These are phyloP conservation scores for Typhlichthys subterraneus DNA, from an alignment of 2,797 vertebrate species.

Conservation along the genomic window DNA sequence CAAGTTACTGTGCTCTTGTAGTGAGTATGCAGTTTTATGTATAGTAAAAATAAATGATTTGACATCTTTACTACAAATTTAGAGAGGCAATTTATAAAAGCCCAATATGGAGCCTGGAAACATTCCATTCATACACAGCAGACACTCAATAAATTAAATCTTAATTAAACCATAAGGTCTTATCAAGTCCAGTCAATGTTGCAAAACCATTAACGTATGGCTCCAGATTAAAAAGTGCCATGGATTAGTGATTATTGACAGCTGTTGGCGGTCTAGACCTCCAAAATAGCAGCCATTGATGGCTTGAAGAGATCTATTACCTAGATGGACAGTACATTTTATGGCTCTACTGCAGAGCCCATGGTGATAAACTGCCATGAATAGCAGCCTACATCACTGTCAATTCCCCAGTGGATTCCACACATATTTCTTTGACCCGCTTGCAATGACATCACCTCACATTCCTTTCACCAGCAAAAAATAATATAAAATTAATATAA, in stretches of 20 bases:
- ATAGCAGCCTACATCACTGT: conserved; percentile 20
- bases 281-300: conserved; percentile 45
- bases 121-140: neutral
- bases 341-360: conserved; percentile 30
- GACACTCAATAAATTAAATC: conserved; percentile 4
- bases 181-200: conserved; percentile 28
- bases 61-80: too few relatives aligned
- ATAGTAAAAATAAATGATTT: too few relatives aligned
- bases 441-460: conserved; percentile 4
- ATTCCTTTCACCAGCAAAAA: conserved; percentile 16
- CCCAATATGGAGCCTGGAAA: too few relatives aligned
- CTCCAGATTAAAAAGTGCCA: conserved; percentile 45
- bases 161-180: conserved; percentile 10
- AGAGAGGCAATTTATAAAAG: too few relatives aligned
- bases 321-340: conserved; percentile 2
- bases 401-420: neutral
- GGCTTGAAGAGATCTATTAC: conserved; percentile 13
- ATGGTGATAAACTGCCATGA: conserved; percentile 18
- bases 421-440: conserved; percentile 1
- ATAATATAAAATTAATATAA: conserved; percentile 19
- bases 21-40: too few relatives aligned
- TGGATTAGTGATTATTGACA: conserved; percentile 42
- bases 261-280: conserved; percentile 16
- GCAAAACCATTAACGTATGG: conserved; percentile 42
- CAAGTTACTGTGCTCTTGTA: too few relatives aligned